Evolutionary conservation across 2,797 vertebrate genomes (phyloP).

Genomic region (Myotis vivesi): DNA sequence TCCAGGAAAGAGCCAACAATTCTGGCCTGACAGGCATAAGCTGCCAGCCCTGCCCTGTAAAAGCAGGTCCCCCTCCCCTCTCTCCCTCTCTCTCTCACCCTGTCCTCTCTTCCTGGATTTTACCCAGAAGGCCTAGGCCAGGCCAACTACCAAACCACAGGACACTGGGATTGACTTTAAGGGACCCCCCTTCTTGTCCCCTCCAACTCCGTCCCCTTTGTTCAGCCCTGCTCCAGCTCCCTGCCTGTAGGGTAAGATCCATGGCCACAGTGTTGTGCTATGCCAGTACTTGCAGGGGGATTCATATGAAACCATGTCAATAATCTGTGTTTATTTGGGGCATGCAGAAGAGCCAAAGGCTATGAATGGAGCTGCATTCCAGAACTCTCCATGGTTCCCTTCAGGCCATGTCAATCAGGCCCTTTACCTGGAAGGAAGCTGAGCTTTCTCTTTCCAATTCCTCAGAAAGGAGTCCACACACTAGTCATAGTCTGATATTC

Average conservation of each 20-base stretch:
- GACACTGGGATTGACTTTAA: conserved; percentile 23
- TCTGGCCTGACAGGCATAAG: not conserved
- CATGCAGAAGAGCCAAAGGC: conserved; percentile 59
- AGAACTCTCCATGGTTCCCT: conserved; percentile 61
- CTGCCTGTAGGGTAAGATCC: not conserved
- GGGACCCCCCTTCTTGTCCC: not conserved
- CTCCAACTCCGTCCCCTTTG: not conserved
- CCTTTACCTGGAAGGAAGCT: conserved; percentile 68
- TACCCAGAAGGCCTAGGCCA: conserved; percentile 33
- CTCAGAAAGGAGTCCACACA: conserved; percentile 71
- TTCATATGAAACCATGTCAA: conserved; percentile 71
- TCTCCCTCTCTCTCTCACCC: not conserved
- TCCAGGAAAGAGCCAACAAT: not conserved
- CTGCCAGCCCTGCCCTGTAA: not conserved
- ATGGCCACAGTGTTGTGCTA: not conserved
- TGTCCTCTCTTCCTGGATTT: conserved; percentile 30
- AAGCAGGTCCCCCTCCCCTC: not conserved
- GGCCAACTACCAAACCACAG: conserved; percentile 48
- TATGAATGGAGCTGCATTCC: conserved; percentile 63
- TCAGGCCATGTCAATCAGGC: conserved; percentile 40
- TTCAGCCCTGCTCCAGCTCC: not conserved
- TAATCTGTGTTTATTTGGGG: conserved; percentile 70
- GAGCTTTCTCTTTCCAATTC: not conserved
- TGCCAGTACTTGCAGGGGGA: conserved; percentile 65
- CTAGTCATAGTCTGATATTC: not conserved